Evolutionary conservation across 2,797 vertebrate genomes (phyloP).

Genomic region (Danio jaintianensis): DNA sequence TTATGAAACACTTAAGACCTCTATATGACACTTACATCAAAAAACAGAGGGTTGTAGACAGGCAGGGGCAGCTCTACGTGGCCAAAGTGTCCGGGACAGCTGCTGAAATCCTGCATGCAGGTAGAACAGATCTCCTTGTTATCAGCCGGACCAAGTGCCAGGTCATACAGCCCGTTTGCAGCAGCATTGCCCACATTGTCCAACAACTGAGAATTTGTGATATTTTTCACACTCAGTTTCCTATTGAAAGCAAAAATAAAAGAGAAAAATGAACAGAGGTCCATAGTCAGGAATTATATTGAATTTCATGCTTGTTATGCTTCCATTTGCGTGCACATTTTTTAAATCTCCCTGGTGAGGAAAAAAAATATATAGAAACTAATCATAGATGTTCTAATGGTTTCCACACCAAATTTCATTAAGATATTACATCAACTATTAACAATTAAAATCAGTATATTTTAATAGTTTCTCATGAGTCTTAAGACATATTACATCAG

Average conservation of each 20-base stretch:
- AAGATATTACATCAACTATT: no score
- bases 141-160: conserved; percentile 90
- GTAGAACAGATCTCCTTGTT: conserved; percentile 91
- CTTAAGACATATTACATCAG: no score
- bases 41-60: conserved; percentile 94
- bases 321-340: no score
- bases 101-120: conserved; percentile 90
- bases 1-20: no score
- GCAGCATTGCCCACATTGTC: conserved; percentile 89
- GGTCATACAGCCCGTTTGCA: conserved; percentile 88
- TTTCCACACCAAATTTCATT: no score
- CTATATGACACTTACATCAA: conserved; percentile 82
- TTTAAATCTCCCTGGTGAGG: no score
- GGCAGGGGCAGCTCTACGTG: conserved; percentile 90
- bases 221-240: conserved; percentile 89
- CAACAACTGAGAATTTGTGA: conserved; percentile 87
- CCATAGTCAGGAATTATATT: background rate
- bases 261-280: background rate
- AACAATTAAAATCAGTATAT: no score
- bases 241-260: conserved; percentile 70
- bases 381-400: no score
- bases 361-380: no score
- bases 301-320: no score
- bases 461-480: no score
- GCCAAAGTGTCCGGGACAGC: conserved; percentile 92